A percentile compares a stretch with the other conserved stretches of the same genome.
These are phyloP conservation scores for Brachyptera risi DNA, from an alignment of 2,888 invertebrate genomes.

Conservation along the genomic window DNA sequence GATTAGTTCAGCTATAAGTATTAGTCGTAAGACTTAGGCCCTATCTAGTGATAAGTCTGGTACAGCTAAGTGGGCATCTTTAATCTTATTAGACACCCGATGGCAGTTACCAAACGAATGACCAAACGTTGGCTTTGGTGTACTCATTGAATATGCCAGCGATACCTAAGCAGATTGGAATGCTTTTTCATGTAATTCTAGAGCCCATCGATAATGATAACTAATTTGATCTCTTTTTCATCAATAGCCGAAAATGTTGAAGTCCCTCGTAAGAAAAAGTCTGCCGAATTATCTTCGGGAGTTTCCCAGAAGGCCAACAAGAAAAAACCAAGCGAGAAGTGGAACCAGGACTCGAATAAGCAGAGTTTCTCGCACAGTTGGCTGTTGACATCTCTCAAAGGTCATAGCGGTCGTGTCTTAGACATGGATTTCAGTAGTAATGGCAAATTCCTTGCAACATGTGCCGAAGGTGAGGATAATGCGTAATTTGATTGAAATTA, in stretches of 20 bases:
- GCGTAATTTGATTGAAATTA: background rate
- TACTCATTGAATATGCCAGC: too few species aligned
- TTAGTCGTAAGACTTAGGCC: too few species aligned
- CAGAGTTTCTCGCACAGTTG: slow-evolving; percentile 67
- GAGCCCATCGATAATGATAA: too few species aligned
- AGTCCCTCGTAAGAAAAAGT: slow-evolving; percentile 39
- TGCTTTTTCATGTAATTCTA: too few species aligned
- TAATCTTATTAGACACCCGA: too few species aligned
- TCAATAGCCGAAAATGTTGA: slow-evolving; percentile 20
- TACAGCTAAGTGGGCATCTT: too few species aligned
- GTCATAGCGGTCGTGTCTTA: slow-evolving; percentile 70
- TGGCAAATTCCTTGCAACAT: slow-evolving; percentile 79
- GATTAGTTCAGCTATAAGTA: too few species aligned
- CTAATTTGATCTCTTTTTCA: too few species aligned
- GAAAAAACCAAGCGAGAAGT: slow-evolving; percentile 39
- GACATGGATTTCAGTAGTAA: slow-evolving; percentile 79
- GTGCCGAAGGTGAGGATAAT: slow-evolving; percentile 70
- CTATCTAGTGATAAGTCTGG: too few species aligned
- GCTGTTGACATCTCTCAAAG: slow-evolving; percentile 75
- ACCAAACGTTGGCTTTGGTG: too few species aligned
- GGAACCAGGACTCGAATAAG: slow-evolving; percentile 41
- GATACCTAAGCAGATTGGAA: too few species aligned
- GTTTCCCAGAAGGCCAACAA: slow-evolving; percentile 48
- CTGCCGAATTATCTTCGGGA: slow-evolving; percentile 42
- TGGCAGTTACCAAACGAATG: too few species aligned